Percentiles rank a stretch among this genome's conserved stretches.
These are phyloP conservation scores for Micropoecilia bifurca DNA, from an alignment of 2,797 vertebrate species.

Conservation along the genomic window DNA sequence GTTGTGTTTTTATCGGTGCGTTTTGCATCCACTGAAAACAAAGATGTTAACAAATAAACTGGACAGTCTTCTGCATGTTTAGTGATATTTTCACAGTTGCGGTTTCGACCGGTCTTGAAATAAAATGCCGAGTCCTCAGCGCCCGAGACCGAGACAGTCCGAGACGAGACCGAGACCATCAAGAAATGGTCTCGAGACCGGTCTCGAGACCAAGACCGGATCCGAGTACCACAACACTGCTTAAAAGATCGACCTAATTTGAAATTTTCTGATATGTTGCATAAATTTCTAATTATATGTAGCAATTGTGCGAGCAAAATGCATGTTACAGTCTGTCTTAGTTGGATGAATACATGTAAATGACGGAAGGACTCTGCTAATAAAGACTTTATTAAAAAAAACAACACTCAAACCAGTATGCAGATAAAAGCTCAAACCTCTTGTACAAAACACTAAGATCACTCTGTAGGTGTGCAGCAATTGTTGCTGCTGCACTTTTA, in stretches of 20 bases:
- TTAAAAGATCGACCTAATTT: constrained; percentile 57
- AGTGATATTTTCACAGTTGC: too few relatives aligned
- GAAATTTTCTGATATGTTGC: constrained; percentile 24
- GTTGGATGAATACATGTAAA: not conserved
- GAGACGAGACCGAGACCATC: too few relatives aligned
- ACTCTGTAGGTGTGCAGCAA: constrained; percentile 50
- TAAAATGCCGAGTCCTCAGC: too few relatives aligned
- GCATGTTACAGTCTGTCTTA: not conserved
- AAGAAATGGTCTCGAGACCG: too few relatives aligned
- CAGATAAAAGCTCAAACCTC: not conserved
- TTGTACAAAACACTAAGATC: constrained; percentile 40
- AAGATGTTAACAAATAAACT: too few relatives aligned
- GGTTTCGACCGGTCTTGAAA: too few relatives aligned
- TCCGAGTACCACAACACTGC: too few relatives aligned
- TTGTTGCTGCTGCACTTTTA: constrained; percentile 44
- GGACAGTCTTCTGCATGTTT: too few relatives aligned
- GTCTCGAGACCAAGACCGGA: too few relatives aligned
- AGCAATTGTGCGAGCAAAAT: not conserved
- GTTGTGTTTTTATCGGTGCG: too few relatives aligned
- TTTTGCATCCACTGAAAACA: too few relatives aligned
- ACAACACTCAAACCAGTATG: not conserved
- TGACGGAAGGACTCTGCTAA: constrained; percentile 4
- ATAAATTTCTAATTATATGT: not conserved
- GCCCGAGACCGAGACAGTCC: too few relatives aligned
- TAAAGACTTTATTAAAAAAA: constrained; percentile 5